phyloP scores from a whole-genome alignment of 2,888 invertebrate genomes.

The Laothoe populi region DNA sequence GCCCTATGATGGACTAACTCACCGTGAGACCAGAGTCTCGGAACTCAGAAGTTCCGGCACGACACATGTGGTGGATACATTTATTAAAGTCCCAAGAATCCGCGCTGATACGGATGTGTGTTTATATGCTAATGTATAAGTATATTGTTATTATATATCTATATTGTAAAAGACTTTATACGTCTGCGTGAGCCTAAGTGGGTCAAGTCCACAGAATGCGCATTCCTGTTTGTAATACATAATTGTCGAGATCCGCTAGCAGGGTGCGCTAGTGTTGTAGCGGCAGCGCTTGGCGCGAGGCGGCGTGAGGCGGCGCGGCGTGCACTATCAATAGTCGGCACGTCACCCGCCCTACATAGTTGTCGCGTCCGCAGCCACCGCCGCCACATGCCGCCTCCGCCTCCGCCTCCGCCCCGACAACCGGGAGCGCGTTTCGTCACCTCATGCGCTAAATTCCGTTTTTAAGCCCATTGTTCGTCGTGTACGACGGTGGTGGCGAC shows the following conservation, averaged over 20 bases:
- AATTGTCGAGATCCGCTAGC: slow-evolving; percentile 34
- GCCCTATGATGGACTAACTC: background rate
- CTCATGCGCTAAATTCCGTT: slow-evolving; percentile 70
- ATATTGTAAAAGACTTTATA: background rate
- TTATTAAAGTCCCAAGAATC: background rate
- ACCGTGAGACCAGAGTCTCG: background rate
- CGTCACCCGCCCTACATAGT: slow-evolving; percentile 74
- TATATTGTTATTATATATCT: background rate
- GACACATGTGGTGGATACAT: slow-evolving; percentile 6
- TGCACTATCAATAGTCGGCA: slow-evolving; percentile 72
- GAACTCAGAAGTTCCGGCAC: background rate
- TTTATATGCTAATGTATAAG: slow-evolving; percentile 13
- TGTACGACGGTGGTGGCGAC: slow-evolving; percentile 44
- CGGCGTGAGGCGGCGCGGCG: slow-evolving; percentile 30
- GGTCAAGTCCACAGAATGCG: slow-evolving; percentile 25
- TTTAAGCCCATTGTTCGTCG: slow-evolving; percentile 64
- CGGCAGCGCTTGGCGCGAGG: slow-evolving; percentile 30
- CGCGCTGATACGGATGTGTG: slow-evolving; percentile 9
- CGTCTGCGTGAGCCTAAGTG: slow-evolving; percentile 25
- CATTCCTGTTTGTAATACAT: slow-evolving; percentile 24
- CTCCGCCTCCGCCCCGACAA: slow-evolving; percentile 52
- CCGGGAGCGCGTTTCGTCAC: slow-evolving; percentile 68
- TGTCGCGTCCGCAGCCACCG: slow-evolving; percentile 55
- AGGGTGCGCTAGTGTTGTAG: slow-evolving; percentile 39
- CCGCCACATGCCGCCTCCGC: slow-evolving; percentile 50